phyloP scores from a whole-genome alignment of 2,797 vertebrate genomes.

The Karalla daura region DNA sequence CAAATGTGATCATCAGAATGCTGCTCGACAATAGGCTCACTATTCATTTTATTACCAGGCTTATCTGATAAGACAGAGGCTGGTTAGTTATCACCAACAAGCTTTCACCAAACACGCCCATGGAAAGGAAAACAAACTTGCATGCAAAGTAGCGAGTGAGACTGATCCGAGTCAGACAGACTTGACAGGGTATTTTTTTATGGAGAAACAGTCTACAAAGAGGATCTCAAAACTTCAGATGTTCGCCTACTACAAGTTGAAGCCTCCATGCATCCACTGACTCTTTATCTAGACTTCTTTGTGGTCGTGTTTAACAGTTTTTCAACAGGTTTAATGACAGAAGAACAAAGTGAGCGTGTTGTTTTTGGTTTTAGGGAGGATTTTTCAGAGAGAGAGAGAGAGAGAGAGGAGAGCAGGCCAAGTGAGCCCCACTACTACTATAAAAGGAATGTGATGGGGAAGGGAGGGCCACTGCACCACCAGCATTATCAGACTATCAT shows the following conservation, averaged over 20 bases:
- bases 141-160: slow-evolving; percentile 23
- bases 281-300: slow-evolving; percentile 42
- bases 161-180: not conserved
- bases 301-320: slow-evolving; percentile 28
- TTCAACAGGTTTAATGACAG: slow-evolving; percentile 28
- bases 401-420: slow-evolving; percentile 60
- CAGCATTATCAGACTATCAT: slow-evolving; percentile 65
- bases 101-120: slow-evolving; percentile 24
- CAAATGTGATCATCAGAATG: not conserved
- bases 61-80: slow-evolving; percentile 7
- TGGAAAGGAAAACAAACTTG: slow-evolving; percentile 41
- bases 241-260: no score
- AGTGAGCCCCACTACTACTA: slow-evolving; percentile 74
- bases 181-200: slow-evolving; percentile 1
- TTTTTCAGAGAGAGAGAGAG: no score
- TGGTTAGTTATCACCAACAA: slow-evolving; percentile 14
- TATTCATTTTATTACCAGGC: not conserved
- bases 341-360: slow-evolving; percentile 32
- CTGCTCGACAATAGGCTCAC: not conserved
- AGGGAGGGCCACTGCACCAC: slow-evolving; percentile 78
- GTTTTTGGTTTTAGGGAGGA: slow-evolving; percentile 43
- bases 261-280: no score
- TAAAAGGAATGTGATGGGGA: slow-evolving; percentile 81
- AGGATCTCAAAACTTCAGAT: slow-evolving; percentile 40
- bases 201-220: slow-evolving; percentile 17